Evolutionary conservation across 2,888 invertebrate species (phyloP).

Genomic region (Acronicta aceris): DNA sequence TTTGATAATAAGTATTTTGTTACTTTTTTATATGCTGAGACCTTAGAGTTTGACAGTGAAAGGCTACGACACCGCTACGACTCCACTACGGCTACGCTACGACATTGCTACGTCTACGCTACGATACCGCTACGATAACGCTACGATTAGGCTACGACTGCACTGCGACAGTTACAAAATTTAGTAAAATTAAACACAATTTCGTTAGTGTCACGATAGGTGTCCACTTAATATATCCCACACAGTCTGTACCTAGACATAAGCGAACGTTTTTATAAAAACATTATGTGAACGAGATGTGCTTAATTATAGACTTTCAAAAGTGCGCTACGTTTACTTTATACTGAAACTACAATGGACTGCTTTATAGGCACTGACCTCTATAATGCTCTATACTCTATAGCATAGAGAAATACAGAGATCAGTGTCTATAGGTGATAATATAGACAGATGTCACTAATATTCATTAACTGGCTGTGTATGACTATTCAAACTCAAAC

Average conservation of each 20-base stretch:
- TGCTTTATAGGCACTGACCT: not conserved
- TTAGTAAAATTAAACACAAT: not conserved
- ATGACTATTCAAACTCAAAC: slow-evolving; percentile 50
- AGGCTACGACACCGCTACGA: not conserved
- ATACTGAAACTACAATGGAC: slow-evolving; percentile 8
- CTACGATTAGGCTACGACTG: too few relatives aligned
- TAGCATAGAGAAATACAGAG: too few relatives aligned
- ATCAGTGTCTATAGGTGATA: too few relatives aligned
- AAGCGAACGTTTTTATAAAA: too few relatives aligned
- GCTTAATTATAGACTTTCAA: not conserved
- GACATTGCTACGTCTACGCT: not conserved
- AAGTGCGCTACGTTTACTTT: not conserved
- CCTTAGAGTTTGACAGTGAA: too few relatives aligned
- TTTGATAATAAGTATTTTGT: not conserved
- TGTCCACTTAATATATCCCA: too few relatives aligned
- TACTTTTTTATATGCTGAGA: too few relatives aligned
- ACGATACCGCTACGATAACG: not conserved
- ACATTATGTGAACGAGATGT: not conserved
- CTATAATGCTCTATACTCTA: too few relatives aligned
- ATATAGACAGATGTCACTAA: too few relatives aligned
- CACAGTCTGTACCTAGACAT: too few relatives aligned
- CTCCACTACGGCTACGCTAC: not conserved
- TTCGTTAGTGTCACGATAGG: not conserved
- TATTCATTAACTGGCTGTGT: slow-evolving; percentile 42
- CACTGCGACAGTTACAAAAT: not conserved